These are phyloP conservation scores for Cyclophora albipunctata DNA, from an alignment of 2,888 invertebrate species.

Conservation along the genomic window DNA sequence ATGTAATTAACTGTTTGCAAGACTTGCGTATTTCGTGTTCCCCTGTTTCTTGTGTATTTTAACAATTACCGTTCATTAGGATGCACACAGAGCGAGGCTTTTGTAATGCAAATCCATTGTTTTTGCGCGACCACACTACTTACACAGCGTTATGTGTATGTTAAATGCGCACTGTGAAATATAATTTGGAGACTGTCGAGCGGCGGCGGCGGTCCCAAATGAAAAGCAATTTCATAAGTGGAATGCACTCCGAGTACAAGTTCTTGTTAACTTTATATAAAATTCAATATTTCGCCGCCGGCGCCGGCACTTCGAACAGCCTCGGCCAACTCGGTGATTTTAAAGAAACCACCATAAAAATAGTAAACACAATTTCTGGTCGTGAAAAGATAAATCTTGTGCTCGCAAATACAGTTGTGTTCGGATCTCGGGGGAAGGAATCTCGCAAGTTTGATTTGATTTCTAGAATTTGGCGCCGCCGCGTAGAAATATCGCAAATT, in stretches of 20 bases:
- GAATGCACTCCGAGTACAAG: constrained; percentile 28
- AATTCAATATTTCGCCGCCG: constrained; percentile 47
- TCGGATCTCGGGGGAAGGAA: constrained; percentile 37
- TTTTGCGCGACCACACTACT: constrained; percentile 32
- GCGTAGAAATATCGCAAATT: constrained; percentile 53
- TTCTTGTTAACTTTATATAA: constrained; percentile 37
- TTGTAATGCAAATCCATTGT: constrained; percentile 61
- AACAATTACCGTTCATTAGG: constrained; percentile 63
- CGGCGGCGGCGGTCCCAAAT: constrained; percentile 19
- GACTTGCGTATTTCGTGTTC: constrained; percentile 34
- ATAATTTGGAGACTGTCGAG: constrained; percentile 16
- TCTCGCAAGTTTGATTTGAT: constrained; percentile 61
- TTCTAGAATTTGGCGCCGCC: constrained; percentile 42
- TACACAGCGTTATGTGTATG: constrained; percentile 23
- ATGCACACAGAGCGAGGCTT: constrained; percentile 42
- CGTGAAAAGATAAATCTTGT: constrained; percentile 53
- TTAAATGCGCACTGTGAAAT: constrained; percentile 14
- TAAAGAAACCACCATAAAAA: constrained; percentile 50
- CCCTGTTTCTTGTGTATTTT: constrained; percentile 52
- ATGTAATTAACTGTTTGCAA: constrained; percentile 44
- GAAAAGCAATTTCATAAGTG: constrained; percentile 46
- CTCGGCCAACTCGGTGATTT: constrained; percentile 29
- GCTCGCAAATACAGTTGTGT: constrained; percentile 38
- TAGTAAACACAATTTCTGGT: constrained; percentile 57
- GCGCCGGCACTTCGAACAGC: constrained; percentile 30